Evolutionary conservation across 2,888 invertebrate species (phyloP), one percentile per base, ranked within the genome.

Genomic region (Erebia epiphron): DNA sequence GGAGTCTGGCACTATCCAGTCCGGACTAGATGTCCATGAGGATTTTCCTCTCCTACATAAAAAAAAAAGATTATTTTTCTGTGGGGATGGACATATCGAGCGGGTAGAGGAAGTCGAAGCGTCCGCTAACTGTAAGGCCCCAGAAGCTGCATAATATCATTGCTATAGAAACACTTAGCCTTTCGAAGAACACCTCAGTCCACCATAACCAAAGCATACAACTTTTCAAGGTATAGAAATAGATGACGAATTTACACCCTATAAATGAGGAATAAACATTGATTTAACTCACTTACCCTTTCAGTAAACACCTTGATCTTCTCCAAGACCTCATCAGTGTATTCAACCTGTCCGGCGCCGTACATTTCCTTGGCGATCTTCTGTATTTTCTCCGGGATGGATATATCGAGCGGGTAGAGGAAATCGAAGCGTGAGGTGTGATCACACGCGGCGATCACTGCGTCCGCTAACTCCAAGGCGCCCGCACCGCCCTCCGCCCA

Each of bases 281-380:
- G 1, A 10, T 11, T 11, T 11, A 43, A 11, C 5, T 13, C 14
- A 74, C 82, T 81, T 84, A 97, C 97, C 94, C 97, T 97, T 79
- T 95, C 94, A 69, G 95, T 96, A 80, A 97, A 97, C 61, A 94
- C 88, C 71, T 95, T 93, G 58, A 98, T 94, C 83, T 95, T 95
- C 75, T 95, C 93, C 79, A 95, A 84, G 2, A 98, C 99, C 71
- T 95, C 94, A 4, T 95, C 95, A 0, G 95, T 94, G 67, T 98
- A 94, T 75, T 97, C 95, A 16, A 99, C 95, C 49, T 95, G 93
- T 26, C 96, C 97, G n/a, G 99, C 99, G 2, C 99, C 99, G 83
- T 99, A 99, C 95, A 99, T 99, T 85, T 98, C 97, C 69, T 93
- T 95, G 0, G 99, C 98, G 80, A 99, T 98, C 10, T 89, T 95